Percentiles rank a stretch among this genome's conserved stretches.
phyloP scores from a whole-genome alignment of 2,113 vertebrate genomes.

The Petroica traversi region DNA sequence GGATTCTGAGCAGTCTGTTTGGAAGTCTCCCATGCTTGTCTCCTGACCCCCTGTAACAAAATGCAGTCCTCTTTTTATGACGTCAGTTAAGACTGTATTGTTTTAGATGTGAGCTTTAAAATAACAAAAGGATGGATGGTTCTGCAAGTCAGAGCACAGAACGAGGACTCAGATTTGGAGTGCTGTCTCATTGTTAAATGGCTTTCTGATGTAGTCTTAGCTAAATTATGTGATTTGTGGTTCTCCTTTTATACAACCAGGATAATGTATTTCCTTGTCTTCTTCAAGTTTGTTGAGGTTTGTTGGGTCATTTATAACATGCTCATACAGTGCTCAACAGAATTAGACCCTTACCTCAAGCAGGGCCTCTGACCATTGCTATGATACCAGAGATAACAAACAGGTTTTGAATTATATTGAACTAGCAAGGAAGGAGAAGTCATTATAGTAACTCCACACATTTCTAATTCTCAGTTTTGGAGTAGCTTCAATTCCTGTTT shows the following conservation, averaged over 20 bases:
- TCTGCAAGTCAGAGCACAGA: neutral
- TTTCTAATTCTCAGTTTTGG: neutral
- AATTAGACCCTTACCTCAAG: neutral
- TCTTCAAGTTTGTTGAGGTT: neutral
- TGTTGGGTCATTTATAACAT: neutral
- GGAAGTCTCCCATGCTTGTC: neutral
- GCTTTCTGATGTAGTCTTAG: neutral
- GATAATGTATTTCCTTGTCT: neutral
- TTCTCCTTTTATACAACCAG: neutral
- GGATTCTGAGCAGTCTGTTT: neutral
- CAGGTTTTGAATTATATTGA: neutral
- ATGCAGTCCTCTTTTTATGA: neutral
- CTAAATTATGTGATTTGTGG: neutral
- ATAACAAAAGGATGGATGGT: neutral
- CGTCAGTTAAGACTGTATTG: neutral
- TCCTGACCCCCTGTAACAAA: neutral
- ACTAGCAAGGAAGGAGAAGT: neutral
- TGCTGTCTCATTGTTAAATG: neutral
- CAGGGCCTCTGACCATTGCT: neutral
- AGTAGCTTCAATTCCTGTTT: neutral
- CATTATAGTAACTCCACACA: neutral
- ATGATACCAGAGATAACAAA: neutral
- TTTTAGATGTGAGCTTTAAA: neutral
- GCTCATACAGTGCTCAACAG: neutral
- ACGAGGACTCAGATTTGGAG: neutral